These are phyloP conservation scores for Diorhabda carinulata DNA, from an alignment of 1,140 invertebrate genomes.

Conservation along the genomic window DNA sequence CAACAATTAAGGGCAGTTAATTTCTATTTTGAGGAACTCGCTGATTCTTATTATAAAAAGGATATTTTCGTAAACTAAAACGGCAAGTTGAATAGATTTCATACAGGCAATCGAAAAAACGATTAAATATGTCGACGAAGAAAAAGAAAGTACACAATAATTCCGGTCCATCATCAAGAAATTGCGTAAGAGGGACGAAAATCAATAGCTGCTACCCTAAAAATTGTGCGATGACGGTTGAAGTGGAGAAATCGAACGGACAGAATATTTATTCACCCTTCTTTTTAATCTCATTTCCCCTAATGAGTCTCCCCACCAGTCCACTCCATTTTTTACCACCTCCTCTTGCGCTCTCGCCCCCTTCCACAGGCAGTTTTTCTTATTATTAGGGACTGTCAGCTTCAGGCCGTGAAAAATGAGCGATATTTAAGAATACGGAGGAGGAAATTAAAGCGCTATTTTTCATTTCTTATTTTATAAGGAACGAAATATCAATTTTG, in stretches of 20 bases:
- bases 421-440: conserved; percentile 22
- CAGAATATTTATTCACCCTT: conserved; percentile 21
- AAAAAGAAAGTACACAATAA: conserved; percentile 12
- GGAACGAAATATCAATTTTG: conserved; percentile 9
- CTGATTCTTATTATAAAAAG: too few species aligned
- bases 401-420: conserved; percentile 24
- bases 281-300: conserved; percentile 22
- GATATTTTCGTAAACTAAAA: too few species aligned
- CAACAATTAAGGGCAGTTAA: too few species aligned
- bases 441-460: conserved; percentile 23
- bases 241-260: conserved; percentile 21
- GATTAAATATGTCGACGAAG: too few species aligned
- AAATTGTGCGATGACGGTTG: conserved; percentile 20
- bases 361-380: conserved; percentile 15
- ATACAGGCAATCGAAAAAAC: too few species aligned
- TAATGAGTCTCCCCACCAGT: conserved; percentile 19
- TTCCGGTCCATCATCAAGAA: conserved; percentile 8
- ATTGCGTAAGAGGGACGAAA: conserved; percentile 9
- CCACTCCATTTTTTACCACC: conserved; percentile 18
- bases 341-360: conserved; percentile 1
- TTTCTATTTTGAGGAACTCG: too few species aligned
- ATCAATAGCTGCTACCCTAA: conserved; percentile 18
- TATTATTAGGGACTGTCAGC: conserved; percentile 22
- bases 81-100: too few species aligned
- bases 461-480: conserved; percentile 20